A percentile compares a stretch with the other conserved stretches of the same genome.
Evolutionary conservation across 2,113 vertebrate species (phyloP).

Genomic region (Myiopsitta monachus): DNA sequence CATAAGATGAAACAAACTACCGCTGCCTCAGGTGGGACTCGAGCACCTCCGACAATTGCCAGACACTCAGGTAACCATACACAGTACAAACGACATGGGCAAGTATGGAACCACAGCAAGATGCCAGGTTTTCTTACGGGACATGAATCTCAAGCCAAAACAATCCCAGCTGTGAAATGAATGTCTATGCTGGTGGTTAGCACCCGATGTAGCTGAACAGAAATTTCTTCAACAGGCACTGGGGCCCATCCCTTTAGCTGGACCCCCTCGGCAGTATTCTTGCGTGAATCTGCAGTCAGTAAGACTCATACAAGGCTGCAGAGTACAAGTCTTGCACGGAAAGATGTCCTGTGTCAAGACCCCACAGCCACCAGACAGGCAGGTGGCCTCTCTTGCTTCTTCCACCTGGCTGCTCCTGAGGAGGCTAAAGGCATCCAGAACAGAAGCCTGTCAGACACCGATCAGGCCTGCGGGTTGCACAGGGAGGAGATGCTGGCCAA

Average conservation of each 20-base stretch:
- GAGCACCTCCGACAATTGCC: neutral
- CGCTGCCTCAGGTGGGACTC: neutral
- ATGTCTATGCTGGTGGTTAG: neutral
- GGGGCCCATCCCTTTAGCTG: neutral
- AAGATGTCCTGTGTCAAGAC: neutral
- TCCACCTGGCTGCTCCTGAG: neutral
- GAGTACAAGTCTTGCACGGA: neutral
- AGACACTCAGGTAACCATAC: neutral
- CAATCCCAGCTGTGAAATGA: neutral
- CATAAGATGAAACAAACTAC: neutral
- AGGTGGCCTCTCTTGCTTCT: neutral
- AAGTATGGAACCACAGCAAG: neutral
- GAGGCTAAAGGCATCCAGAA: neutral
- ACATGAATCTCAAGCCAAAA: neutral
- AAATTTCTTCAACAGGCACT: neutral
- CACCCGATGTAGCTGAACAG: rapidly evolving
- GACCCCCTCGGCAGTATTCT: neutral
- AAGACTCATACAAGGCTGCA: neutral
- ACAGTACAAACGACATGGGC: neutral
- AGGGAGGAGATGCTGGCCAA: neutral
- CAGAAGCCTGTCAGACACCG: neutral
- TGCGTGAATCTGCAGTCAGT: neutral
- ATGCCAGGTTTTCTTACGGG: neutral
- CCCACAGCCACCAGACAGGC: neutral
- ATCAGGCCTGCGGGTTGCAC: neutral